Evolutionary conservation across 2,113 vertebrate species (phyloP).

Genomic region (Uropsilus gracilis): DNA sequence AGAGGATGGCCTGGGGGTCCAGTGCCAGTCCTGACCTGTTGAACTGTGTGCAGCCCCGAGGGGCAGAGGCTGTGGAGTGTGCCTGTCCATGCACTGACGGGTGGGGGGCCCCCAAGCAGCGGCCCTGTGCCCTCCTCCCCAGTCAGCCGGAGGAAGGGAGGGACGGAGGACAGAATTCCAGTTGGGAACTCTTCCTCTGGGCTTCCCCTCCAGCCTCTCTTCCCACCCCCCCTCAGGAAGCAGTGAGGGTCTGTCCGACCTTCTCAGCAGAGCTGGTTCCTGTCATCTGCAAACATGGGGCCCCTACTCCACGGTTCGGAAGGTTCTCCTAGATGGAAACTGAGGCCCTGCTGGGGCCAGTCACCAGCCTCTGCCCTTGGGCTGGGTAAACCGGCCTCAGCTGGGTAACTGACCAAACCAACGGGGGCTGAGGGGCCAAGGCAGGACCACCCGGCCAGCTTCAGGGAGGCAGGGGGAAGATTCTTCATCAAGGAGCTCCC

Average conservation of each 20-base stretch:
- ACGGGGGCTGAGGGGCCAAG: slow-evolving; percentile 1
- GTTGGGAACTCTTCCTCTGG: not conserved
- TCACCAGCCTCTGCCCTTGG: slow-evolving; percentile 32
- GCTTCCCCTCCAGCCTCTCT: slow-evolving; percentile 30
- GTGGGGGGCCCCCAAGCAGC: not conserved
- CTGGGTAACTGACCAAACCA: slow-evolving; percentile 39
- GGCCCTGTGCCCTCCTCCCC: not conserved
- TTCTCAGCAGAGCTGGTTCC: slow-evolving; percentile 17
- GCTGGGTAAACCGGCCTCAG: slow-evolving; percentile 24
- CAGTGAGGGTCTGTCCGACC: slow-evolving; percentile 43
- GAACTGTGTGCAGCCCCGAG: not conserved
- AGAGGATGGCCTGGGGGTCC: not conserved
- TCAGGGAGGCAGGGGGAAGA: not conserved
- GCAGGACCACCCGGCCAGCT: not conserved
- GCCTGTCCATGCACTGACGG: fast-evolving
- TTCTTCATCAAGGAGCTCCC: not conserved
- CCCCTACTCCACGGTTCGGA: slow-evolving; percentile 30
- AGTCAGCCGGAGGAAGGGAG: not conserved
- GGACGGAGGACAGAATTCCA: not conserved
- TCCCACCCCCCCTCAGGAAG: slow-evolving; percentile 13
- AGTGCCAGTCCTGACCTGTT: not conserved
- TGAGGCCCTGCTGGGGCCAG: slow-evolving; percentile 29
- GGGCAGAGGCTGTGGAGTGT: no score
- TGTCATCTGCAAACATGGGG: slow-evolving; percentile 21
- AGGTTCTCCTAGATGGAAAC: slow-evolving; percentile 24